Evolutionary conservation across 2,888 invertebrate species (phyloP).

Genomic region (Drosophila paracracens): DNA sequence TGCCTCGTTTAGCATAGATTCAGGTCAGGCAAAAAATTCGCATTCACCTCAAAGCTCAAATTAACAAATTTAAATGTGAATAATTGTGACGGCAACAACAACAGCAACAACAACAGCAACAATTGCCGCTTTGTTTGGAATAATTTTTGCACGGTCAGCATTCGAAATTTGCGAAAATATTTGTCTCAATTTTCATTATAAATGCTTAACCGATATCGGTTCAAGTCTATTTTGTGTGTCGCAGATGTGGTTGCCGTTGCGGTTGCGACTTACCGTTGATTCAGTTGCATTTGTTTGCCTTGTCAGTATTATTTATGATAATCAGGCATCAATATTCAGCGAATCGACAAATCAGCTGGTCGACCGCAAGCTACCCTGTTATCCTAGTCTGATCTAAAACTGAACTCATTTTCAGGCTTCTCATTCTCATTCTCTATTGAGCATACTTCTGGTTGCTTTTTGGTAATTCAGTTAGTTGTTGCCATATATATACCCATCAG

Average conservation of each 20-base stretch:
- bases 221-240: constrained; percentile 31
- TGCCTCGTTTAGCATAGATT: constrained; percentile 47
- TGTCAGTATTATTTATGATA: constrained; percentile 23
- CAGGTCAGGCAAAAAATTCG: constrained; percentile 22
- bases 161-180: not conserved
- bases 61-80: constrained; percentile 44
- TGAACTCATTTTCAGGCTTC: not conserved
- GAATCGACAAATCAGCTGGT: not conserved
- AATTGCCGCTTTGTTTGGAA: constrained; percentile 36
- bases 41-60: constrained; percentile 35
- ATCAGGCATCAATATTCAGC: constrained; percentile 21
- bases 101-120: constrained; percentile 15
- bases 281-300: constrained; percentile 26
- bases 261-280: constrained; percentile 43
- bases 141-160: constrained; percentile 19
- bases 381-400: not conserved
- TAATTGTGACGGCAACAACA: constrained; percentile 40
- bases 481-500: not conserved
- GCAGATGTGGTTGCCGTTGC: constrained; percentile 20
- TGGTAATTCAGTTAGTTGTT: not conserved
- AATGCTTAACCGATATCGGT: constrained; percentile 7
- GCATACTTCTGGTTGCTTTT: not conserved
- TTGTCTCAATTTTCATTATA: constrained; percentile 21
- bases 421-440: not conserved
- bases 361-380: constrained; percentile 8